These are phyloP conservation scores for Rhynchonema sp. DNA, from an alignment of 2,888 invertebrate genomes.

Conservation along the genomic window DNA sequence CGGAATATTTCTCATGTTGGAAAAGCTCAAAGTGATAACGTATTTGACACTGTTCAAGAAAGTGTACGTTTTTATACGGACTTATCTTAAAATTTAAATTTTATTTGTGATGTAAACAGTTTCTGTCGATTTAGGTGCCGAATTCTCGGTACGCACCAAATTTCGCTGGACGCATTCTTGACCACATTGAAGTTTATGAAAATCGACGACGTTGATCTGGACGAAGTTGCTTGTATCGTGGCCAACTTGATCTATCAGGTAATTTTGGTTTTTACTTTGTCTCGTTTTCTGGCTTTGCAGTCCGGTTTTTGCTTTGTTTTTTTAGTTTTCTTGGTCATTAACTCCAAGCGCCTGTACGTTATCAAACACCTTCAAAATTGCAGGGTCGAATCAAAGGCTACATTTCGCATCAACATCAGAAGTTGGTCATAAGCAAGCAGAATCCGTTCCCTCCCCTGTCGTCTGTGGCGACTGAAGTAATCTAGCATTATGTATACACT, in stretches of 20 bases:
- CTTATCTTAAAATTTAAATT: too few relatives aligned
- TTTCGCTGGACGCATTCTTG: conserved; percentile 64
- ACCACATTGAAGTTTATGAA: conserved; percentile 60
- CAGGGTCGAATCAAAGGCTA: conserved; percentile 88
- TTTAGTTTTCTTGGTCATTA: too few relatives aligned
- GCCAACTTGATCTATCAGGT: conserved; percentile 80
- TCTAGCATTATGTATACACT: too few relatives aligned
- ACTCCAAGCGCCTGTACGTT: too few relatives aligned
- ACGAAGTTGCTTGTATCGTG: conserved; percentile 85
- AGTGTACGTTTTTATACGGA: conserved; percentile 45
- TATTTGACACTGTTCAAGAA: conserved; percentile 88
- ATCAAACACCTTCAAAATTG: too few relatives aligned
- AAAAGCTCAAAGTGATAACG: conserved; percentile 80
- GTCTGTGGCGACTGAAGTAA: too few relatives aligned
- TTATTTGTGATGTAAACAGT: too few relatives aligned
- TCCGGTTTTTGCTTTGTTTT: too few relatives aligned
- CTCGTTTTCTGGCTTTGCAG: too few relatives aligned
- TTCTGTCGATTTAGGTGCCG: conserved; percentile 24
- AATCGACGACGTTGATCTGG: conserved; percentile 60
- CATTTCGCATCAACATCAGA: conserved; percentile 86
- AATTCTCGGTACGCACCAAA: conserved; percentile 48
- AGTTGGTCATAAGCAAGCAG: conserved; percentile 87
- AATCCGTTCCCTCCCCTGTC: conserved; percentile 65
- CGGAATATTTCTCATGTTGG: conserved; percentile 90
- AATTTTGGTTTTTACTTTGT: conserved; percentile 4